phyloP scores from a whole-genome alignment of 2,113 vertebrate species.

The Danionella cerebrum region DNA sequence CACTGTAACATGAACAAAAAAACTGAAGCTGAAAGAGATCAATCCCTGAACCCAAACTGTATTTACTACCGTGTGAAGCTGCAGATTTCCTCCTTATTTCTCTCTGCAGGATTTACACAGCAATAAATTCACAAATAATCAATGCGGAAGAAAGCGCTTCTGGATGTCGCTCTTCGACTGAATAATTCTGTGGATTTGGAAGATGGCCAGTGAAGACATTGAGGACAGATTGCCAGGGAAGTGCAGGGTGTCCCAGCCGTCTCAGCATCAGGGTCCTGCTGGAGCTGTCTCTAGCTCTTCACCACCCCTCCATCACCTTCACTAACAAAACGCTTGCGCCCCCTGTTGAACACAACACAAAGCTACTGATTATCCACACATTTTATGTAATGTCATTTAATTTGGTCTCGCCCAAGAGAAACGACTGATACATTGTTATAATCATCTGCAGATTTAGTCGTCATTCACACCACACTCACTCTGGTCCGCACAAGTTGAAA shows the following conservation, averaged over 20 bases:
- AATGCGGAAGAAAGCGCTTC: background rate
- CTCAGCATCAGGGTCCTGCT: background rate
- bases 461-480: too few species aligned
- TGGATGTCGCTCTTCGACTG: background rate
- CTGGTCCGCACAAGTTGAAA: too few species aligned
- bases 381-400: too few species aligned
- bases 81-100: conserved; percentile 2
- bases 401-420: too few species aligned
- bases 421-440: too few species aligned
- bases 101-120: background rate
- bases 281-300: conserved; percentile 56
- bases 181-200: background rate
- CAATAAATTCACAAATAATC: background rate
- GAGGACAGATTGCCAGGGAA: background rate
- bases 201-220: background rate
- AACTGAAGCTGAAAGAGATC: background rate
- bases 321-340: conserved; percentile 80
- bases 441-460: too few species aligned
- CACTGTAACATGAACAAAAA: background rate
- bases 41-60: conserved; percentile 11
- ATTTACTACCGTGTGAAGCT: background rate
- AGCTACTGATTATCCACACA: too few species aligned
- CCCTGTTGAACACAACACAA: conserved; percentile 54
- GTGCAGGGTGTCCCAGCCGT: background rate
- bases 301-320: conserved; percentile 75